A percentile compares a stretch with the other conserved stretches of the same genome.
These are phyloP conservation scores for Microcebus jonahi DNA, from an alignment of 2,113 vertebrate genomes.

Conservation along the genomic window DNA sequence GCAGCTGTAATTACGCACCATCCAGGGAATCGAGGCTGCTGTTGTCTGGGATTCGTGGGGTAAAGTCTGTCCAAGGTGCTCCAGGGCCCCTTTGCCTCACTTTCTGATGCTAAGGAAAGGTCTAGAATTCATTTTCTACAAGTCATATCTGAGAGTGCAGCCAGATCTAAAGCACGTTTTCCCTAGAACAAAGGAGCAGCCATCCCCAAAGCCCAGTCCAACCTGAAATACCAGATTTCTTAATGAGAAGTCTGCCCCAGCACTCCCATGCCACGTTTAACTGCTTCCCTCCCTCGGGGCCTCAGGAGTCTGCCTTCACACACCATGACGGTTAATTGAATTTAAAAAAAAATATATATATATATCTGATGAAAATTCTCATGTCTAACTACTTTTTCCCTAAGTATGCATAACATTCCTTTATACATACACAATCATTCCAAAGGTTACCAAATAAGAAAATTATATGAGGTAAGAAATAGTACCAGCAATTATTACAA, in stretches of 20 bases:
- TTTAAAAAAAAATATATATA: neutral
- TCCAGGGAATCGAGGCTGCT: neutral
- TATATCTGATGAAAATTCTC: neutral
- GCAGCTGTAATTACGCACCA: neutral
- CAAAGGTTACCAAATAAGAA: neutral
- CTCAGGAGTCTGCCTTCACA: neutral
- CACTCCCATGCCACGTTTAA: constrained; percentile 79
- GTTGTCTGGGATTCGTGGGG: neutral
- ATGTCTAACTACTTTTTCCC: neutral
- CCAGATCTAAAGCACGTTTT: constrained; percentile 72
- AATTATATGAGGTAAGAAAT: fast-evolving
- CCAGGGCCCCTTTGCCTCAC: neutral
- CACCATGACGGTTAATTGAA: neutral
- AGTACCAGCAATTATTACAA: neutral
- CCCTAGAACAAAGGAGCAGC: constrained; percentile 77
- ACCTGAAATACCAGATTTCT: constrained; percentile 88
- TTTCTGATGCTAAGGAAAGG: neutral
- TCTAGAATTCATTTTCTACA: constrained; percentile 61
- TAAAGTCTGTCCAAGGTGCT: neutral
- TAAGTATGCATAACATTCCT: fast-evolving
- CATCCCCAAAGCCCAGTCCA: constrained; percentile 79
- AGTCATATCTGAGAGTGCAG: constrained; percentile 55
- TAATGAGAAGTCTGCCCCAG: constrained; percentile 77
- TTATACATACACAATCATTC: neutral
- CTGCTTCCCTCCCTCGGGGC: constrained; percentile 77